These are phyloP conservation scores for Ericerus pela DNA, from an alignment of 1,140 invertebrate genomes.

Conservation along the genomic window DNA sequence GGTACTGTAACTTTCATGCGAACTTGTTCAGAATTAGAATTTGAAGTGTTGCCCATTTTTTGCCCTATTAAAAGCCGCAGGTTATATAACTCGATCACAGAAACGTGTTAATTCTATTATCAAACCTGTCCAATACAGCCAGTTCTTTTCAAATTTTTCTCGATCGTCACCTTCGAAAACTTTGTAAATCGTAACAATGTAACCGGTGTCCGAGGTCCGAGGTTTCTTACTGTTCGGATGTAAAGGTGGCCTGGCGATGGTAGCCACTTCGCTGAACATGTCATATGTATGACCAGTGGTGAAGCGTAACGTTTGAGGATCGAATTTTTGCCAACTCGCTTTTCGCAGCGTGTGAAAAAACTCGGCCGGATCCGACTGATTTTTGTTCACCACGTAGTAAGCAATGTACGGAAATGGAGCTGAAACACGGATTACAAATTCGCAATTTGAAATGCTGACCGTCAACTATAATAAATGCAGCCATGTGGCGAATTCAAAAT, in stretches of 20 bases:
- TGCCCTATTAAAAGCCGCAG: background rate
- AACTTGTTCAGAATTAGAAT: background rate
- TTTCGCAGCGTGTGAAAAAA: slow-evolving; percentile 70
- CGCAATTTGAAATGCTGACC: background rate
- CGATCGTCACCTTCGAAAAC: slow-evolving; percentile 85
- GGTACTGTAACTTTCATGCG: no score
- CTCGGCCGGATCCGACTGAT: slow-evolving; percentile 59
- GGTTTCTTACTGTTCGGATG: slow-evolving; percentile 56
- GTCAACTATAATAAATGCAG: background rate
- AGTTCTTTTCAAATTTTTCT: slow-evolving; percentile 78
- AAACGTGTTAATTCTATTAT: no score
- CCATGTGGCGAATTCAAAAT: no score
- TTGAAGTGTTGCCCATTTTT: background rate
- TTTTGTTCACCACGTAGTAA: slow-evolving; percentile 70
- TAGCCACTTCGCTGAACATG: slow-evolving; percentile 74
- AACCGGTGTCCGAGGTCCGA: slow-evolving; percentile 63
- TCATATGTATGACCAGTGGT: slow-evolving; percentile 72
- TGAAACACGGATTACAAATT: slow-evolving; percentile 33
- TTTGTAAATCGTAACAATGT: slow-evolving; percentile 83
- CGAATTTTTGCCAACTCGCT: slow-evolving; percentile 63
- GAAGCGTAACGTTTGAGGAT: slow-evolving; percentile 59
- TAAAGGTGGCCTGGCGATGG: slow-evolving; percentile 71
- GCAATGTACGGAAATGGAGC: slow-evolving; percentile 82
- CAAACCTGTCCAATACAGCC: slow-evolving; percentile 78
- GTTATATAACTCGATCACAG: no score